phyloP scores from a whole-genome alignment of 2,797 vertebrate genomes.

The Phrynocephalus guinanensis region DNA sequence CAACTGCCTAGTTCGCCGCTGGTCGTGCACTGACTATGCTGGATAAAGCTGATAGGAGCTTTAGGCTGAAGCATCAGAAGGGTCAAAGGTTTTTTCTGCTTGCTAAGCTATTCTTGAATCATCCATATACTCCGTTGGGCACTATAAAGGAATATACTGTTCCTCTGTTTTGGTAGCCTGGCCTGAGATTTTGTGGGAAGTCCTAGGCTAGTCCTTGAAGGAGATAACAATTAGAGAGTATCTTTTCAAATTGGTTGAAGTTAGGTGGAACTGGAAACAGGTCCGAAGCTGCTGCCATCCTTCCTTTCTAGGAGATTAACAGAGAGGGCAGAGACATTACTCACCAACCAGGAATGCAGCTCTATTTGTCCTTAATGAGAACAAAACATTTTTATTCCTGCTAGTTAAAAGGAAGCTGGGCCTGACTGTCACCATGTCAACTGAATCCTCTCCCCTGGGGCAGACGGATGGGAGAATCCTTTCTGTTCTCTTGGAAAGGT shows the following conservation, averaged over 20 bases:
- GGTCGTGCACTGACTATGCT: background rate
- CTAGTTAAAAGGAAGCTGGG: conserved; percentile 73
- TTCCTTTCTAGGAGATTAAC: conserved; percentile 64
- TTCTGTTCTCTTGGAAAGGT: conserved; percentile 64
- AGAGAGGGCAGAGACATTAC: conserved; percentile 75
- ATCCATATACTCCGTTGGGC: background rate
- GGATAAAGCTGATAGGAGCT: background rate
- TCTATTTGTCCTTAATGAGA: conserved; percentile 79
- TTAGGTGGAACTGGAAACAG: conserved; percentile 64
- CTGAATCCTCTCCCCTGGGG: conserved; percentile 68
- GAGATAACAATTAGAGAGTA: conserved; percentile 41
- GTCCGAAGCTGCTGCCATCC: conserved; percentile 66
- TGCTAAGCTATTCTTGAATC: too few species aligned
- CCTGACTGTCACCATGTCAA: conserved; percentile 72
- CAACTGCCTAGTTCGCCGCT: too few species aligned
- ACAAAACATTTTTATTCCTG: conserved; percentile 76
- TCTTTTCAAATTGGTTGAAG: conserved; percentile 51
- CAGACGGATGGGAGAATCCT: conserved; percentile 63
- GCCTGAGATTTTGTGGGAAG: conserved; percentile 52
- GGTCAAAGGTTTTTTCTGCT: background rate
- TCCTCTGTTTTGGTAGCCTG: conserved; percentile 51
- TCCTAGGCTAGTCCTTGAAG: background rate
- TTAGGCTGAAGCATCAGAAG: background rate
- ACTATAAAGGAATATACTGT: background rate
- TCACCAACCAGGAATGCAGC: conserved; percentile 78